phyloP scores from a whole-genome alignment of 2,113 vertebrate species.

The Macrotus californicus region DNA sequence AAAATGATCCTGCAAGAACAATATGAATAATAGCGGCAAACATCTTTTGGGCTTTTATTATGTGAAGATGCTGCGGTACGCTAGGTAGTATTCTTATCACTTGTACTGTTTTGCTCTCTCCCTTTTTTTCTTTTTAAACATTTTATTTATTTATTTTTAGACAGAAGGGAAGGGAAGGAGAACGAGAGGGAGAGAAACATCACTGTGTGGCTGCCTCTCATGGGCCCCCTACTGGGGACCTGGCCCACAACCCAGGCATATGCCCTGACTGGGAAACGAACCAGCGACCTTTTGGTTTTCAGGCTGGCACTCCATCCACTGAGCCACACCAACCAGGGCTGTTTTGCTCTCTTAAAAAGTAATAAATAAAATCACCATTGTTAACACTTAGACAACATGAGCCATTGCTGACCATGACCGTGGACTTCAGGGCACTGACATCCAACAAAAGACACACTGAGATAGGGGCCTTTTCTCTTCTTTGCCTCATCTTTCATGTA shows the following conservation, averaged over 20 bases:
- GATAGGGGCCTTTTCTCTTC: neutral
- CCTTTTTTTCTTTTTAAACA: no score
- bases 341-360: neutral
- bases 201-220: no score
- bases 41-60: neutral
- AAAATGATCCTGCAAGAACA: neutral
- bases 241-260: no score
- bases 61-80: no score
- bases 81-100: neutral
- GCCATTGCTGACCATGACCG: neutral
- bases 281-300: no score
- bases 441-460: neutral
- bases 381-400: neutral
- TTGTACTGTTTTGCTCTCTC: neutral
- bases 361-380: neutral
- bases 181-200: no score
- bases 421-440: neutral
- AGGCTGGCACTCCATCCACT: no score
- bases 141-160: no score
- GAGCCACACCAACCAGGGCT: neutral
- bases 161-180: no score
- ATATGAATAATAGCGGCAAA: neutral
- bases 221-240: no score
- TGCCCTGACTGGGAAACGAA: no score
- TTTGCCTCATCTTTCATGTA: neutral